Conservation (phyloP, 2,888 invertebrate species). For the Stictocephala bisonia region DNA sequence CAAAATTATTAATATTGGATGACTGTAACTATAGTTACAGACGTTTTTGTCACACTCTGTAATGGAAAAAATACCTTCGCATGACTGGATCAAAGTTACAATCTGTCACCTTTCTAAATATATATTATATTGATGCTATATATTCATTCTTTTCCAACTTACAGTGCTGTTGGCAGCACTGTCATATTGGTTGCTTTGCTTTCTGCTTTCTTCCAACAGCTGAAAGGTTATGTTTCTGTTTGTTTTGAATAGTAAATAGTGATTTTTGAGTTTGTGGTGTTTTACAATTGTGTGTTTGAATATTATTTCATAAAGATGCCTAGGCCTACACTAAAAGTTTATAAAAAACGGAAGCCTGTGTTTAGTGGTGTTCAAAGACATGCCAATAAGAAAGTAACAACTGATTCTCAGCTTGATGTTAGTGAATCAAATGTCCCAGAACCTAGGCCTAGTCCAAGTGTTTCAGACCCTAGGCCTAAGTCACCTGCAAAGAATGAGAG, state of each 20-base stretch:
- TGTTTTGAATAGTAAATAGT: too few relatives aligned
- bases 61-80: background rate
- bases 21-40: constrained; percentile 32
- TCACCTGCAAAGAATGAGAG: constrained; percentile 7
- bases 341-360: constrained; percentile 30
- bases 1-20: constrained; percentile 26
- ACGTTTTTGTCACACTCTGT: background rate
- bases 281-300: too few relatives aligned
- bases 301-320: constrained; percentile 12
- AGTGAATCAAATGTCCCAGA: background rate
- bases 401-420: background rate
- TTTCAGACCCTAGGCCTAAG: constrained; percentile 1
- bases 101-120: background rate
- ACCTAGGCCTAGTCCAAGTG: background rate
- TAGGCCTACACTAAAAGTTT: constrained; percentile 22
- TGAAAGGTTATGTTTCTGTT: background rate
- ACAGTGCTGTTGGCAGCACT: background rate
- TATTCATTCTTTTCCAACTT: background rate
- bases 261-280: background rate
- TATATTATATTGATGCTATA: constrained; percentile 7
- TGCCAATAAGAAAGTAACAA: constrained; percentile 2
- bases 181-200: background rate
- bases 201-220: background rate
- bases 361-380: constrained; percentile 18
- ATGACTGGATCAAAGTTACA: background rate